phyloP scores from a whole-genome alignment of 2,888 invertebrate genomes.

The Folsomia manolachei region DNA sequence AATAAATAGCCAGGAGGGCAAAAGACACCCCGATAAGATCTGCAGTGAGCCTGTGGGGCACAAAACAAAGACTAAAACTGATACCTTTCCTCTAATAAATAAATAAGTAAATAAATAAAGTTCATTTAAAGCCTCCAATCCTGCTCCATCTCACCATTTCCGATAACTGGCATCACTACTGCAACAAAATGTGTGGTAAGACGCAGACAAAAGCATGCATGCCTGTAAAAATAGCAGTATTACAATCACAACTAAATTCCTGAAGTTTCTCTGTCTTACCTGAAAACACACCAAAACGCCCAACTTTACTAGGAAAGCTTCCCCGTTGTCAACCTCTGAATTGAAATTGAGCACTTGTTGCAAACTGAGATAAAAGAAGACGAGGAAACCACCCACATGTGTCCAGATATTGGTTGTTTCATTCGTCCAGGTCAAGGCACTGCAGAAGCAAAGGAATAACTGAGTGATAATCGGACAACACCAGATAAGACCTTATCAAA shows the following conservation, averaged over 20 bases:
- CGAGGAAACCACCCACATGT: slow-evolving; percentile 80
- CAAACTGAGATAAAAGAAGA: slow-evolving; percentile 78
- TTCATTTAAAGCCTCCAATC: neutral
- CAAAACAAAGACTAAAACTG: neutral
- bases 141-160: slow-evolving; percentile 68
- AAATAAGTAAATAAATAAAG: neutral
- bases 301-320: slow-evolving; percentile 68
- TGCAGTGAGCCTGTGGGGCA: slow-evolving; percentile 62
- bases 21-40: slow-evolving; percentile 92
- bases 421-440: slow-evolving; percentile 94
- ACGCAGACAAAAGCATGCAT: slow-evolving; percentile 86
- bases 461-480: neutral
- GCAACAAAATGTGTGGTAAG: slow-evolving; percentile 93
- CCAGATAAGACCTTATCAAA: slow-evolving; percentile 25
- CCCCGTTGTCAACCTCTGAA: no score
- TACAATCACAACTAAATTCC: slow-evolving; percentile 11
- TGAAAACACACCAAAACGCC: slow-evolving; percentile 82
- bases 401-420: slow-evolving; percentile 98
- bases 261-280: slow-evolving; percentile 59
- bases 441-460: slow-evolving; percentile 53
- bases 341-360: slow-evolving; percentile 57
- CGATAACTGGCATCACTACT: slow-evolving; percentile 81
- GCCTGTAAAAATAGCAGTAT: slow-evolving; percentile 62
- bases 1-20: slow-evolving; percentile 88
- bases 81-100: no score